These are phyloP conservation scores for Paracyprichromis sp. DNA, from an alignment of 2,113 vertebrate genomes.

Conservation along the genomic window DNA sequence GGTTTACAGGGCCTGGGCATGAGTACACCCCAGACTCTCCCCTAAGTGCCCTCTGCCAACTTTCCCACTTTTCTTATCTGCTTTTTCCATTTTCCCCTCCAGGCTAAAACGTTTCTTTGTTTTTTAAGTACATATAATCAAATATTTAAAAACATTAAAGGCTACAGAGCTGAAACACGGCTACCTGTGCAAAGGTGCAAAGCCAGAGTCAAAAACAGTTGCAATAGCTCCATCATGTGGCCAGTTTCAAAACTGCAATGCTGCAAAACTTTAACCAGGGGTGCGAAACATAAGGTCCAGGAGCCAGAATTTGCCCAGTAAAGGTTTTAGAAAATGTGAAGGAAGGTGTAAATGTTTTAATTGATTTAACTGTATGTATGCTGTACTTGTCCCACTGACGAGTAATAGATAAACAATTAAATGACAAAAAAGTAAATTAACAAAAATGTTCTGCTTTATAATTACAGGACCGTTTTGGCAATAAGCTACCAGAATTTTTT, in stretches of 20 bases:
- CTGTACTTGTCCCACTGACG: rapidly evolving
- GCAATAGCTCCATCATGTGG: not conserved
- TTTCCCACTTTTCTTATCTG: not conserved
- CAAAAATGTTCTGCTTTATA: not conserved
- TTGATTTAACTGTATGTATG: not conserved
- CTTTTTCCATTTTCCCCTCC: not conserved
- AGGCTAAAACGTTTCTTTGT: rapidly evolving
- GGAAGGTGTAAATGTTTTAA: not conserved
- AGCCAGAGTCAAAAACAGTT: rapidly evolving
- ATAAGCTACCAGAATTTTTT: not conserved
- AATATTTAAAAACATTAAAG: not conserved
- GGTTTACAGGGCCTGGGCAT: not conserved
- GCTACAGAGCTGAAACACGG: not conserved
- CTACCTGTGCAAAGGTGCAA: not conserved
- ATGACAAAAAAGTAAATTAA: not conserved
- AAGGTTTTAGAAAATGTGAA: not conserved
- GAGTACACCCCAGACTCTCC: rapidly evolving
- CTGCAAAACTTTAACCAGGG: not conserved
- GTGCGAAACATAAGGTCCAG: rapidly evolving
- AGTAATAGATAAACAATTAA: not conserved
- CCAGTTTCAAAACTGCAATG: not conserved
- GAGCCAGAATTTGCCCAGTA: not conserved
- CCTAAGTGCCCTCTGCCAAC: not conserved
- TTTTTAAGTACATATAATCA: not conserved
- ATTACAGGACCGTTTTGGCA: not conserved